Conservation (phyloP, 2,113 vertebrate genomes). For the Phoxinus phoxinus region DNA sequence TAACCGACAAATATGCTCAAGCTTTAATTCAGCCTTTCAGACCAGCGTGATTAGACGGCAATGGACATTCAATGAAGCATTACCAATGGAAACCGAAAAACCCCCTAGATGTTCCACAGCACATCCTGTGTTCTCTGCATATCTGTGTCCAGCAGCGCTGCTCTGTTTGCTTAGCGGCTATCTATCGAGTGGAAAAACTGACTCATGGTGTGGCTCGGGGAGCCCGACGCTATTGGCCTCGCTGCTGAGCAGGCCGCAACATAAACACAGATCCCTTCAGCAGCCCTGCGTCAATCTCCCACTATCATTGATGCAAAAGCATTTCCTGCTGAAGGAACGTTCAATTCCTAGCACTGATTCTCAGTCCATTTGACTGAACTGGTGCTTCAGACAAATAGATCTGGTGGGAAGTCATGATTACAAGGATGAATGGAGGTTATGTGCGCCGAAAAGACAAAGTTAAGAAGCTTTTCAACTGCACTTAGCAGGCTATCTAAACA, state of each 20-base stretch:
- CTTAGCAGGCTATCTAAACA: constrained; percentile 8
- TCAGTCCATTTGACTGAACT: constrained; percentile 42
- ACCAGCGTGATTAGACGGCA: constrained; percentile 30
- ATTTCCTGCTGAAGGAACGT: constrained; percentile 70
- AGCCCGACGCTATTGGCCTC: constrained; percentile 51
- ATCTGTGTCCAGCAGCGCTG: constrained; percentile 57
- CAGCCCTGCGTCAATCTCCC: constrained; percentile 71
- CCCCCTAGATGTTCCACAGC: constrained; percentile 50
- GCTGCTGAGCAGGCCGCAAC: constrained; percentile 62
- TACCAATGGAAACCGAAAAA: constrained; percentile 44
- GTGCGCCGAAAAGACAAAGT: neutral
- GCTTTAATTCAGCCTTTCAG: neutral
- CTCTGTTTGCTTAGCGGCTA: constrained; percentile 68
- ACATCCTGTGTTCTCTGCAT: constrained; percentile 59
- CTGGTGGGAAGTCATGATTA: constrained; percentile 25
- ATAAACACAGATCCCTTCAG: constrained; percentile 71
- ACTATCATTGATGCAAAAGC: constrained; percentile 64
- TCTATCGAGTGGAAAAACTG: constrained; percentile 68
- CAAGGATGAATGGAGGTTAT: constrained; percentile 29
- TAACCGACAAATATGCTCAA: constrained; percentile 16
- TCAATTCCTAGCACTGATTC: constrained; percentile 1
- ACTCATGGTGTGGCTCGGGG: constrained; percentile 60
- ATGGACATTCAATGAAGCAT: constrained; percentile 14
- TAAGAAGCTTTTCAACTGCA: constrained; percentile 10
- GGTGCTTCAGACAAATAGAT: constrained; percentile 9